These are phyloP conservation scores for Arrhopalites spinosus DNA, from an alignment of 2,888 invertebrate species.

Conservation along the genomic window DNA sequence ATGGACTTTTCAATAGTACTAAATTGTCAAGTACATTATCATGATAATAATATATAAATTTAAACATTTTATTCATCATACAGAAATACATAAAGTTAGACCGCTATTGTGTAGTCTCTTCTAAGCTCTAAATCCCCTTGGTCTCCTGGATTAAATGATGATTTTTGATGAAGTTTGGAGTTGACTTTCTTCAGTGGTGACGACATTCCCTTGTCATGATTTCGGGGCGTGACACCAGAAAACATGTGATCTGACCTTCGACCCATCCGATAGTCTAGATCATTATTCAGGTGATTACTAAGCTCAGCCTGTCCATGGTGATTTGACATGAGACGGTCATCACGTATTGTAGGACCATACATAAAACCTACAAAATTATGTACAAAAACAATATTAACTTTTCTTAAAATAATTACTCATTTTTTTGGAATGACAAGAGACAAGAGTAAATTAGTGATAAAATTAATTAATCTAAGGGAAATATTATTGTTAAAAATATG, in stretches of 20 bases:
- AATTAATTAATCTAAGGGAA: too few species aligned
- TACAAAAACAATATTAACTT: too few species aligned
- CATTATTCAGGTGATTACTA: slow-evolving; percentile 4
- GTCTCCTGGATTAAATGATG: neutral
- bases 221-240: neutral
- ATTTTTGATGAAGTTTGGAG: neutral
- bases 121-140: neutral
- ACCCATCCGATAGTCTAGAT: slow-evolving; percentile 1
- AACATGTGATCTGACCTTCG: slow-evolving; percentile 11
- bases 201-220: neutral
- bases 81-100: too few species aligned
- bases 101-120: slow-evolving; percentile 27
- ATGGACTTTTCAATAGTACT: too few species aligned
- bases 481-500: too few species aligned
- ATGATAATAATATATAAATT: too few species aligned
- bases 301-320: neutral
- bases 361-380: too few species aligned
- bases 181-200: neutral
- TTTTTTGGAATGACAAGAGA: too few species aligned
- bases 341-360: neutral
- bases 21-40: too few species aligned
- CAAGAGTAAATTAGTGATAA: too few species aligned
- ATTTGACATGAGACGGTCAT: neutral
- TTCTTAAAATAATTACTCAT: too few species aligned
- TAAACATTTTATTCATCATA: too few species aligned